Evolutionary conservation across 2,113 vertebrate genomes (phyloP), one percentile per base, ranked within the genome.

Genomic region (Labrus mixtus): DNA sequence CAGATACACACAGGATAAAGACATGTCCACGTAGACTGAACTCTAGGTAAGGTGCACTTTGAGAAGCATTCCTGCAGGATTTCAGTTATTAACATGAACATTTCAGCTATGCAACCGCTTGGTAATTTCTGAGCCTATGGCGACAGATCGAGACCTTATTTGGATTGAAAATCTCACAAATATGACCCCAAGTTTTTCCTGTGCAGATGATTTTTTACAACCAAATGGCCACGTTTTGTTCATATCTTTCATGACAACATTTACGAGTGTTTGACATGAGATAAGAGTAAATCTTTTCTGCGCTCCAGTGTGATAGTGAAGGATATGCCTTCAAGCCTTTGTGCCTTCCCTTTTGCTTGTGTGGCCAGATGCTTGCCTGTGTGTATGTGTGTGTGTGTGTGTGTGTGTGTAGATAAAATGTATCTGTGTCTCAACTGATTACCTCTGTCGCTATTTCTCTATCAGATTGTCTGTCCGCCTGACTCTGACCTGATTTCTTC

Each of bases 381-480:
- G 56, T 22, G 37, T 50, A 55, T 17, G 3, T 23, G 13, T 63
- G 10, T 23, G 13, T 63, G 10, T 23, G 22, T 39, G 39, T 19
- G 25, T 48, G 51, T 23, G 39, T 51, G 60, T 19, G 4, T 20
- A 11, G 20, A 77, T 45, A 57, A 65, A 74, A 67, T 74, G 13
- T 57, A 61, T 73, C 66, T 39, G 9, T 53, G 48, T 73, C 73
- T 68, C 22, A 45, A 46, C n/a, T 19, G 50, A 78, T 83, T 58
- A 66, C 33, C 33, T 29, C n/a, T 9, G 48, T 62, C 56, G 60
- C 8, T 50, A 8, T 58, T 68, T 61, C 59, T 51, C 8, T 51
- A 71, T 86, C 79, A 74, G 66, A 72, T 77, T 13, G 13, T 73
- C 36, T 80, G 74, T 54, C 71, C 83, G 62, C 41, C 15, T 53